Evolutionary conservation across 1,140 invertebrate genomes (phyloP).

Genomic region (Helicoverpa zea): DNA sequence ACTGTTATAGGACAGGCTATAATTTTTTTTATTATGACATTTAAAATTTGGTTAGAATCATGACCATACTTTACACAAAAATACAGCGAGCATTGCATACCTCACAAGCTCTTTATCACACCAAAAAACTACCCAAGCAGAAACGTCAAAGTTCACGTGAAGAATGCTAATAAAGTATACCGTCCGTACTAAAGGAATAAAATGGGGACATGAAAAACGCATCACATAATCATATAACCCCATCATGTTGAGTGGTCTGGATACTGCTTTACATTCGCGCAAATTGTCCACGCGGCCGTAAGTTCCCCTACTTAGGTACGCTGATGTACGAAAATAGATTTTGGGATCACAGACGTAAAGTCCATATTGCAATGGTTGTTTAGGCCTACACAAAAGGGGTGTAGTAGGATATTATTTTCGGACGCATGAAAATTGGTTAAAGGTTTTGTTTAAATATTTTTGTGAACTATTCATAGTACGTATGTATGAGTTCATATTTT

Average conservation of each 20-base stretch:
- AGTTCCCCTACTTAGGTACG: conserved; percentile 7
- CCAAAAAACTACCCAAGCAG: conserved; percentile 6
- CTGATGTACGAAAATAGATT: conserved; percentile 9
- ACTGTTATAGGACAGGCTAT: neutral
- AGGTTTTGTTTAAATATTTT: neutral
- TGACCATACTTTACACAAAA: neutral
- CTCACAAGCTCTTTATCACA: conserved; percentile 11
- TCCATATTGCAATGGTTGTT: conserved; percentile 1
- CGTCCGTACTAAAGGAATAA: conserved; percentile 67
- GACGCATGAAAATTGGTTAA: neutral
- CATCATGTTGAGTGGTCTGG: conserved; percentile 64
- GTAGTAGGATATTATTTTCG: conserved; percentile 1
- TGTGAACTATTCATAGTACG: too few relatives aligned
- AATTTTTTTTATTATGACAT: too few relatives aligned
- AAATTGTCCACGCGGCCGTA: conserved; percentile 47
- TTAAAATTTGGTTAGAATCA: too few relatives aligned
- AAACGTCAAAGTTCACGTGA: conserved; percentile 26
- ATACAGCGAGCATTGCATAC: neutral
- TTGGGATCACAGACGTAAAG: neutral
- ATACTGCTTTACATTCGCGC: conserved; percentile 57
- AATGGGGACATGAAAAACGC: conserved; percentile 71
- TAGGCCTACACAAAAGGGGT: neutral
- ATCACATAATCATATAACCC: conserved; percentile 70
- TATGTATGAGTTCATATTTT: too few relatives aligned
- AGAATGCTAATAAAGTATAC: conserved; percentile 63